Conservation (phyloP, 2,888 invertebrate species). For the Ditylenchus weischeri region DNA sequence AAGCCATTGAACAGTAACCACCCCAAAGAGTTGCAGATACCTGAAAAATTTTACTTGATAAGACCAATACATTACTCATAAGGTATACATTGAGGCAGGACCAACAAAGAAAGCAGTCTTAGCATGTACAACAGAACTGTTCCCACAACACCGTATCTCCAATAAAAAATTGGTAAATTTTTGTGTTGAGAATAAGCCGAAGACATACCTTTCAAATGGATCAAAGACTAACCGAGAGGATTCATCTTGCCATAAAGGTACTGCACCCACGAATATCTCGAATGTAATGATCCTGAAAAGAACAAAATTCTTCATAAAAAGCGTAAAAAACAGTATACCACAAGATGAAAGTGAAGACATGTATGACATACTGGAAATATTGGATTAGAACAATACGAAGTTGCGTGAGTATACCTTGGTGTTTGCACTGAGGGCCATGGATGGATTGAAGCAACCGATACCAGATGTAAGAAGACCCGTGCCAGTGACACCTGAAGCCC, state of each 20-base stretch:
- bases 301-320: conserved; percentile 20
- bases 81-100: conserved; percentile 57
- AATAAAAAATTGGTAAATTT: conserved; percentile 25
- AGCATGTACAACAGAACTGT: conserved; percentile 52
- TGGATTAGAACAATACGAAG: neutral
- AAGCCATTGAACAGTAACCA: conserved; percentile 86
- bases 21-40: conserved; percentile 52
- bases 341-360: conserved; percentile 47
- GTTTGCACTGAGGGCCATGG: conserved; percentile 5
- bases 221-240: conserved; percentile 23
- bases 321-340: conserved; percentile 52
- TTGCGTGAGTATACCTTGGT: neutral
- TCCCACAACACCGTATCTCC: conserved; percentile 54
- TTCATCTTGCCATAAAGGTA: conserved; percentile 12
- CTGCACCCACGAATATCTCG: conserved; percentile 3
- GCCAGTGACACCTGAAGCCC: neutral
- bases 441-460: neutral
- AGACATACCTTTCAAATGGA: conserved; percentile 40
- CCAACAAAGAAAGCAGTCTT: conserved; percentile 55
- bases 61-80: too few relatives aligned
- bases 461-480: conserved; percentile 4
- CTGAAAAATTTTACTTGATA: too few relatives aligned
- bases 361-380: conserved; percentile 48
- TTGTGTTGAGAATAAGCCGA: neutral
- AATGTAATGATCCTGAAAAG: conserved; percentile 49